Evolutionary conservation across 2,888 invertebrate species (phyloP), one percentile per base, ranked within the genome.

Genomic region (Microctonus brassicae): DNA sequence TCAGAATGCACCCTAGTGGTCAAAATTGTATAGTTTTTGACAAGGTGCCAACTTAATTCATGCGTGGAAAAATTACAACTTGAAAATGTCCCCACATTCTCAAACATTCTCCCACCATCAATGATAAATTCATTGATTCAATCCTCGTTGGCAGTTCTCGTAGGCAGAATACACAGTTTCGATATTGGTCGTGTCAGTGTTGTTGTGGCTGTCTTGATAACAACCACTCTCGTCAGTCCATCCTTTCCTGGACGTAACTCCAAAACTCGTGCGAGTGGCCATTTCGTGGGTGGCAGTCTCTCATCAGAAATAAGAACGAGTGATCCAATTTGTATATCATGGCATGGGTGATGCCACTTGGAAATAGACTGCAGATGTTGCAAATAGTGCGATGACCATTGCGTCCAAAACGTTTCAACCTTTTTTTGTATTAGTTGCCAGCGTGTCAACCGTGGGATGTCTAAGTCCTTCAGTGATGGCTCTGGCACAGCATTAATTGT

Each of bases 241-340:
- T 81, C 82, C n/a, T 57, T 5, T 22, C 80, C 78, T 17, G 78
- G 79, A 17, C 76, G 76, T 1, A 76, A 22, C 0, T 67, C n/a
- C 0, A 61, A 26, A 2, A 80, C 69, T n/a, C 77, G 60, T 0
- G 76, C 81, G 1, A 79, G 68, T 6, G 70, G 75, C 80, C 80
- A 80, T 11, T 76, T 70, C 1, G 55, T 22, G 1, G 77, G 77
- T 10, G 78, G 76, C 7, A 57, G 17, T 0, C 72, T 57, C 24
- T 79, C 77, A n/a, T 76, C 75, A 20, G 75, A 74, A 7, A 79
- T 22, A 0, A 79, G 58, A n/a, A 73, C 62, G 1, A 74, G 33
- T 26, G 72, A 63, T 7, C 73, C 73, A 6, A 70, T 36, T 0
- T 62, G 29, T 0, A 73, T 24, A 4, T 70, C 13, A 7, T 70